Evolutionary conservation across 2,888 invertebrate genomes (phyloP).

Genomic region (Drosophila kuntzei): DNA sequence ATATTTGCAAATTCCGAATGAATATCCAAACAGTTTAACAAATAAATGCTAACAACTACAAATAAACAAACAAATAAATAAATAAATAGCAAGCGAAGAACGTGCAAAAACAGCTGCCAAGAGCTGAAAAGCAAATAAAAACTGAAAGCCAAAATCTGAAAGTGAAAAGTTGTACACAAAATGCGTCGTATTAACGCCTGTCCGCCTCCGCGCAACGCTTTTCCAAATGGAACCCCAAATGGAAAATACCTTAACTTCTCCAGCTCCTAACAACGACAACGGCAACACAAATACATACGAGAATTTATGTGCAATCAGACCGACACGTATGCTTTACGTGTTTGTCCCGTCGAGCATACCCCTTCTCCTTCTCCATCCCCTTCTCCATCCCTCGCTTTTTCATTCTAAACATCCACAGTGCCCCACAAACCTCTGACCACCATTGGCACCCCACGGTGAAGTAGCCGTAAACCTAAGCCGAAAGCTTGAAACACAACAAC

Average conservation of each 20-base stretch:
- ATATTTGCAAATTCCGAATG: constrained; percentile 57
- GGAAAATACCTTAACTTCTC: constrained; percentile 32
- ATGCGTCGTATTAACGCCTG: constrained; percentile 74
- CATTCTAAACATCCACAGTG: background rate
- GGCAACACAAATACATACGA: constrained; percentile 26
- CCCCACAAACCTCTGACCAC: constrained; percentile 43
- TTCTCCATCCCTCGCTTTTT: background rate
- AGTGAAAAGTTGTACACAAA: constrained; percentile 79
- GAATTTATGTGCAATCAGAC: constrained; percentile 78
- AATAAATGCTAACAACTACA: constrained; percentile 70
- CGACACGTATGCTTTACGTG: constrained; percentile 76
- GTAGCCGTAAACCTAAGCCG: constrained; percentile 34
- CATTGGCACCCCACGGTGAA: constrained; percentile 54
- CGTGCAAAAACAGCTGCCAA: constrained; percentile 30
- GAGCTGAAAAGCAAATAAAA: constrained; percentile 71
- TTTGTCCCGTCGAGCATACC: constrained; percentile 22
- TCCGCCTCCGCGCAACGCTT: constrained; percentile 6
- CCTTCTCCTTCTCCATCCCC: background rate
- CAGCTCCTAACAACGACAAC: constrained; percentile 22
- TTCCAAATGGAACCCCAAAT: constrained; percentile 34
- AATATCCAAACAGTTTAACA: constrained; percentile 74
- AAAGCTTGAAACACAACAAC: constrained; percentile 52
- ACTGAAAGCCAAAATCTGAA: constrained; percentile 65
- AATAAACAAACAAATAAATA: constrained; percentile 58
- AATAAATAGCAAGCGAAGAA: constrained; percentile 38